Evolutionary conservation across 2,797 vertebrate genomes (phyloP).

Genomic region (Hippocampus kuda): DNA sequence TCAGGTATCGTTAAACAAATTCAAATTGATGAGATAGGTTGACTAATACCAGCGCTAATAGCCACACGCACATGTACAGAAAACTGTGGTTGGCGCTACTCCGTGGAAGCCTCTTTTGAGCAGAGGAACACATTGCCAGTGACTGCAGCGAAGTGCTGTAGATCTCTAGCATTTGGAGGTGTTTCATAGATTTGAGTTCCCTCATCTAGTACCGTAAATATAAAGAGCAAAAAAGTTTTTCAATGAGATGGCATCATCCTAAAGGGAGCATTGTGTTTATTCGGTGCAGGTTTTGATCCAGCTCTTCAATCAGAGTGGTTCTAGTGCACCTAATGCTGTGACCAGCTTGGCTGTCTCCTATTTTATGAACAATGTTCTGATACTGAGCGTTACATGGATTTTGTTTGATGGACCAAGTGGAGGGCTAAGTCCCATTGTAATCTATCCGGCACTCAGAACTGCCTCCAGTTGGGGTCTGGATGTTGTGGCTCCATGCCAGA

Average conservation of each 20-base stretch:
- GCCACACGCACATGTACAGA: no score
- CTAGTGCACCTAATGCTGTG: not conserved
- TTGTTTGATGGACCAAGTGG: constrained; percentile 5
- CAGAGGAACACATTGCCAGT: no score
- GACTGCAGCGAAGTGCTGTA: no score
- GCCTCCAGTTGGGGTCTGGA: constrained; percentile 18
- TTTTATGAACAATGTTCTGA: not conserved
- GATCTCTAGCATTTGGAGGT: no score
- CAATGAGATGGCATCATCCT: not conserved
- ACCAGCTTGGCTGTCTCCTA: not conserved
- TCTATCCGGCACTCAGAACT: constrained; percentile 7
- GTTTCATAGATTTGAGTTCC: not conserved
- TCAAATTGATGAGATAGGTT: no score
- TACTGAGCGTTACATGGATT: not conserved
- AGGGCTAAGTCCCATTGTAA: constrained; percentile 11
- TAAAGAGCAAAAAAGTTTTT: not conserved
- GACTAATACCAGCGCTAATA: no score
- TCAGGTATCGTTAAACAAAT: no score
- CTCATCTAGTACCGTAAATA: not conserved
- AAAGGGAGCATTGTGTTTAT: not conserved
- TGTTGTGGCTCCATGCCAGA: constrained; percentile 21
- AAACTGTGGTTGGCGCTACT: no score
- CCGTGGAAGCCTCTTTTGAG: no score
- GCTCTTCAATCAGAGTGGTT: not conserved
- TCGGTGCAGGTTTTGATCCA: not conserved